Base-by-base conservation (phyloP, 2,888 invertebrate genomes). In the Caenorhabditis macrosperma region DNA sequence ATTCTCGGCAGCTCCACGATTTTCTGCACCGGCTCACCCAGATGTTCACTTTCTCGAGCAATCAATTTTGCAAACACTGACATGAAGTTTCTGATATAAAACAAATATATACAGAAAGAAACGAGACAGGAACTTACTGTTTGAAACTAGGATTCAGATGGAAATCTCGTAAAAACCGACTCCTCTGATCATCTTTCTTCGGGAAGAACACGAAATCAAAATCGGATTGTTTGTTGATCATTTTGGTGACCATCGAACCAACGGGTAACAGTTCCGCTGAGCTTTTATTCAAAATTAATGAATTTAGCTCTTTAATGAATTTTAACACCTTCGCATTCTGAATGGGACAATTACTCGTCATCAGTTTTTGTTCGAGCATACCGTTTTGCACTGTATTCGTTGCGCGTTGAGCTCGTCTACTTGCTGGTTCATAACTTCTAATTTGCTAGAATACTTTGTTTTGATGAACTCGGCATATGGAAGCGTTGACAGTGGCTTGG, bases 131-230 rank as follows among this genome's bases (percentile, higher is more conserved):
- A 24, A 41, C 52, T 67, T 52, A 84, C 82, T 67, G 75, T 60
- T 81, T 82, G 54, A 86, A 86, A 59, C 80, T 80, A 12, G 76
- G 79, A 68, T 85, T 77, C 17, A 74, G 64, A 46, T 75, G 74
- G 33, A 86, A 86, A 50, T 84, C 85, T 5, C 71, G 66, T 30
- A 77, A 35, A 66, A 86, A 86, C 35, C 55, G 63, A 15, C 17
- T 41, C 10, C 80, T 55, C 28, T 30, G 26, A 1, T 71, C 59
- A 1, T 66, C 75, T 10, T 44, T 46, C 28, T 64, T 67, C 20
- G 80, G 80, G 30, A 75, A 76, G 59, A 80, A 80, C 0, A 80
- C 80, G 35, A 75, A 76, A 26, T 80, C 80, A 15, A 75, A 69
- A 30, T 80, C 80, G 1, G 80, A 80, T 46, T 79, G 48, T 22